A percentile compares a stretch with the other conserved stretches of the same genome.
Evolutionary conservation across 2,113 vertebrate genomes (phyloP).

Genomic region (Bubo scandiacus): DNA sequence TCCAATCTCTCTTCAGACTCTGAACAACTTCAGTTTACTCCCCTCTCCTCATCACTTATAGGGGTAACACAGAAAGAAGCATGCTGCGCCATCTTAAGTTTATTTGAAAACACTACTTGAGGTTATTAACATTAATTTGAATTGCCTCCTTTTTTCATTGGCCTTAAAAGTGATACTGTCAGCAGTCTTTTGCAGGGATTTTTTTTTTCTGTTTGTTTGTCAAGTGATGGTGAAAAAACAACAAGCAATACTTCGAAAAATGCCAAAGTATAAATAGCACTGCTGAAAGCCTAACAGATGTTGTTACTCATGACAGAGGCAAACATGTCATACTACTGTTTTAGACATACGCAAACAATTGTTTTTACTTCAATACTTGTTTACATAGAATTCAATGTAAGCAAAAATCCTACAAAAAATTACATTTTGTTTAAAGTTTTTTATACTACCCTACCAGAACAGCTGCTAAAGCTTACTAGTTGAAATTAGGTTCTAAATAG

Average conservation of each 20-base stretch:
- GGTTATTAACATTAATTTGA: background rate
- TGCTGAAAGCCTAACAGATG: slow-evolving; percentile 39
- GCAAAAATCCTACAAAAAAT: background rate
- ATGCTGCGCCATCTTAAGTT: background rate
- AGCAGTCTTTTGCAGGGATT: background rate
- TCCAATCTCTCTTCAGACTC: background rate
- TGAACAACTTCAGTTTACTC: background rate
- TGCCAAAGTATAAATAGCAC: slow-evolving; percentile 57
- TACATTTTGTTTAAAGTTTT: background rate
- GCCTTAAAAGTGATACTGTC: background rate
- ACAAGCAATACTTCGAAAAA: slow-evolving; percentile 28
- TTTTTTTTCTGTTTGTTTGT: background rate
- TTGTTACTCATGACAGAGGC: background rate
- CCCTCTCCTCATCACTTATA: background rate
- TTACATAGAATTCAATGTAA: background rate
- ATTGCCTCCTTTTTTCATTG: background rate
- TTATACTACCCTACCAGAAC: background rate
- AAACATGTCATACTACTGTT: slow-evolving; percentile 8
- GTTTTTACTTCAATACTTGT: background rate
- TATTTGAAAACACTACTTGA: background rate
- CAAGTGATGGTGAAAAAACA: background rate
- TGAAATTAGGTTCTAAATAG: background rate
- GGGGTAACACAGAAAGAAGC: background rate
- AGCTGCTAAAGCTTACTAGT: background rate
- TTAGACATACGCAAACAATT: background rate